Evolutionary conservation across 2,113 vertebrate genomes (phyloP), one percentile per base, ranked within the genome.

Genomic region (Myrmecophaga tridactyla): DNA sequence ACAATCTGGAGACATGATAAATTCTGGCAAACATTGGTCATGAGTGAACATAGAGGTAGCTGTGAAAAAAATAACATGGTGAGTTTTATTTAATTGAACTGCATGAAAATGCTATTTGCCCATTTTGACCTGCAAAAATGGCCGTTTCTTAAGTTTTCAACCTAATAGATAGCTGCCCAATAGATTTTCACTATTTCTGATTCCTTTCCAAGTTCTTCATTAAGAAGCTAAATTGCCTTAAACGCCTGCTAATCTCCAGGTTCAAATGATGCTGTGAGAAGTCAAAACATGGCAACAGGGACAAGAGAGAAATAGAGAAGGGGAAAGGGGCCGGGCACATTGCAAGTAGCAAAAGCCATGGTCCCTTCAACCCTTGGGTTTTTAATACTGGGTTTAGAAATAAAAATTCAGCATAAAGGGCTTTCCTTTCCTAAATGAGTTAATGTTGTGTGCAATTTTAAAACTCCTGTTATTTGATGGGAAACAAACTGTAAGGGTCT

Each of bases 331-430:
- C 34, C 2, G 18, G 34, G 56, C n/a, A 23, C 31, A 23, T 8
- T 4, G 15, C 21, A 46, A 1, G 43, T 10, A 3, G 23, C 39
- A 15, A 13, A 27, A 23, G 0, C 39, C 34, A 2, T 83, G 39
- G 20, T 27, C 0, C 27, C 0, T 36, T 13, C 0, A 1, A 39
- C 17, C 31, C 69, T 39, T 7, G 27, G 20, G 2, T 84, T 80
- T 65, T 58, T 41, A 25, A 4, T 34, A 3, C 8, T 81, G 62
- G 36, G 29, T 73, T 83, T 62, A 31, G 62, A 75, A 51, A 72
- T 51, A 34, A 86, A 78, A 43, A 39, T 60, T 69, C 17, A n/a
- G 17, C n/a, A 18, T 31, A 6, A 9, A 36, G 29, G 5, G 8
- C 69, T 78, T 89, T 84, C 31, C 23, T 72, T 63, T 78, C 41